Base-by-base conservation (phyloP, 2,888 invertebrate genomes). In the Tipula lateralis region DNA sequence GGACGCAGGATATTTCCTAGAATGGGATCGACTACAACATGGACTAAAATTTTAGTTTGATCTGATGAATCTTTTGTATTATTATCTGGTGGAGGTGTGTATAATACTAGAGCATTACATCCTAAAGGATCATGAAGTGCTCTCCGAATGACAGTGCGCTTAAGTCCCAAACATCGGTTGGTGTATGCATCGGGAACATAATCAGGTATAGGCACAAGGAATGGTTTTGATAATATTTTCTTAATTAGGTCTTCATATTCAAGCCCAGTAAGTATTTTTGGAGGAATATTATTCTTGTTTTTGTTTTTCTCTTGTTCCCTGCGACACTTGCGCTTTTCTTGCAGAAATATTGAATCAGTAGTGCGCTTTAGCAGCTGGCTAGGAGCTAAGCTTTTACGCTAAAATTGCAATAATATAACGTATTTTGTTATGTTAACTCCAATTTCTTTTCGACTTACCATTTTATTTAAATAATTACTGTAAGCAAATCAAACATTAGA, bases 1-100 rank as follows among this genome's bases (percentile, higher is more conserved):
- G 99, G 99, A 83, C 99, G 92, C 2, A 99, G 91, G 85, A 99
- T 93, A 88, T 96, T 96, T 16, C 96, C 95, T 1, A 99, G 91
- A 0, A 95, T 89, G 0, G 99, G 99, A 92, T 99, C 99, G 0
- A 99, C 98, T 0, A 99, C 99, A 1, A 99, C 98, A 89, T 99
- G 99, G 0, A 99, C 99, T 30, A 87, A 86, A 9, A 93, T 89
- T 85, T 92, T 92, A 84, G 89, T 91, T 89, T 92, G 91, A 87
- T 95, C 95, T 89, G 93, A 91, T 88, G 99, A 91, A 88, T 94
- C 94, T 85, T 98, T 97, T 88, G 98, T 96, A 87, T 96, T 96
- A 6, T 95, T 94, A 83, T 96, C 92, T 87, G 94, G 93, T 0
- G 97, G 96, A 0, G 99, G 99, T 0, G 92, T 91, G 88, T 95